Conservation (phyloP, 2,797 vertebrate species). For the Artibeus lituratus region DNA sequence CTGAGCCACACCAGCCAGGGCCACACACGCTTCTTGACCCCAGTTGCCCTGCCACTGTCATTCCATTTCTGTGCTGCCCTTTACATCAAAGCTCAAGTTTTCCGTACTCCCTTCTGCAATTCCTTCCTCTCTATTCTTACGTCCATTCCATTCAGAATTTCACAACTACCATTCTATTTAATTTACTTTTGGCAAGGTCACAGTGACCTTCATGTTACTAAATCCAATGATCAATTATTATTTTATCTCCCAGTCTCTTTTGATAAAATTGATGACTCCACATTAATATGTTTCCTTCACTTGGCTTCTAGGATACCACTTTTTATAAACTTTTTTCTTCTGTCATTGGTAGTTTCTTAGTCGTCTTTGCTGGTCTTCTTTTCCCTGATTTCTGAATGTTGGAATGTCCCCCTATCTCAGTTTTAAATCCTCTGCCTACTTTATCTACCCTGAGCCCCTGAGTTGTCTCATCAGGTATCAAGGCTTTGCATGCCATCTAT, state of each 20-base stretch:
- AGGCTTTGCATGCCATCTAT: not conserved
- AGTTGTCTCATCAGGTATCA: not conserved
- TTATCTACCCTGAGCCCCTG: not conserved
- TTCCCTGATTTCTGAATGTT: not conserved
- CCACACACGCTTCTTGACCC: not conserved
- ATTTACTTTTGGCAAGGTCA: not conserved
- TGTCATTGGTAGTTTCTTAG: not conserved
- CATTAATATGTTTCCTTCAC: not conserved
- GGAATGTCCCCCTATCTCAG: not conserved
- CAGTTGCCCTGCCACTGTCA: not conserved
- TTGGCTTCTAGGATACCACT: not conserved
- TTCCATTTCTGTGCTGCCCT: not conserved
- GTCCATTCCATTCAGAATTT: not conserved
- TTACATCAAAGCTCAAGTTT: not conserved
- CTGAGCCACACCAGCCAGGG: too few relatives aligned
- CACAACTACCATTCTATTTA: not conserved
- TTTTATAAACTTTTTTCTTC: not conserved
- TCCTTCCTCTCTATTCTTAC: not conserved
- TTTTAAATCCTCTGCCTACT: not conserved
- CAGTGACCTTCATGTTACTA: not conserved
- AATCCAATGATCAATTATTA: not conserved
- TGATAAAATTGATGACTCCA: not conserved
- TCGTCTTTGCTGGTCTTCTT: not conserved
- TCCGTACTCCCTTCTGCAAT: not conserved
- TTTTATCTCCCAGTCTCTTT: not conserved